Base-by-base conservation (phyloP, 2,888 invertebrate genomes). In the Eupithecia vulgata region DNA sequence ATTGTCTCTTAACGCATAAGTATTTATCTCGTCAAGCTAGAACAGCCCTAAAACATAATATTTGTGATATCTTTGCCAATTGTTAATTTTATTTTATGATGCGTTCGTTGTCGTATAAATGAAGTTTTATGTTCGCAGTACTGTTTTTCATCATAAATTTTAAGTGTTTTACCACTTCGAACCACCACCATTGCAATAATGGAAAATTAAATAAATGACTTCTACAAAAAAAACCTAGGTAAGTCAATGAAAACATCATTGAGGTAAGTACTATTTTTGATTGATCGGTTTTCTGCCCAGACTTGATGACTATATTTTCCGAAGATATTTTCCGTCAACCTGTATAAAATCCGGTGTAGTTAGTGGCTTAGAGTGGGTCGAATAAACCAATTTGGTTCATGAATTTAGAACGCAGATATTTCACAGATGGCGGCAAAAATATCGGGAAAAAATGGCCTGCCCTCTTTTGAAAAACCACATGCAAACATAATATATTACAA, bases 311-410 rank as follows among this genome's bases (percentile, higher is more conserved):
- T 61, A 21, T 21, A 62, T 17, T 37, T 8, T 35, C 17, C 17
- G 34, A 5, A 37, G 10, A 12, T 17, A n/a, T 61, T 61, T 61
- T 34, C 3, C 15, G 34, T 7, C 62, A 37, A 37, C 62, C 37
- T 64, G 17, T 64, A 37, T 13, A 34, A 64, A n/a, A 64, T n/a
- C 35, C 34, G 34, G 61, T 21, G 21, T 64, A 37, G 62, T 64
- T 64, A 64, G 62, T 17, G 37, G 62, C 25, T 57, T 64, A 35
- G 62, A 64, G n/a, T 64, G 37, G 37, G 10, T 35, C 37, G 40
- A 57, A 57, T 67, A 57, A 67, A 67, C 57, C 52, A 57, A 67
- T 59, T 17, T 57, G 17, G 52, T 35, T 35, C 62, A n/a, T 64
- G 62, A 17, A 64, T 64, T 64, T 64, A 37, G 35, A 61, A 12